Conservation (phyloP, 2,888 invertebrate genomes). For the Melanostoma scalare region DNA sequence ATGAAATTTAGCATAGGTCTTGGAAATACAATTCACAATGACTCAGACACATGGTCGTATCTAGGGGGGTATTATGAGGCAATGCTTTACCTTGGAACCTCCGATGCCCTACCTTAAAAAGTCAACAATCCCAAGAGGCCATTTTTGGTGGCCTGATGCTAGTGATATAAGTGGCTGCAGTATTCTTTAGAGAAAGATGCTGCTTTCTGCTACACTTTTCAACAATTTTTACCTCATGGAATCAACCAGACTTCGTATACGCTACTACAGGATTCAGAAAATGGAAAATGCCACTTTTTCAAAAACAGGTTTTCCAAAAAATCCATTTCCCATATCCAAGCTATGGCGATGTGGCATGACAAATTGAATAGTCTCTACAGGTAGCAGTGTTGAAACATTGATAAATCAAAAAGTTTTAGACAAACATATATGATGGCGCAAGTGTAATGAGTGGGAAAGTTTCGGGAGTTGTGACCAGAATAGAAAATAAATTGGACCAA, state of each 20-base stretch:
- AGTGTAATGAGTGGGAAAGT: no score
- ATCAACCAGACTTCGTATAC: neutral
- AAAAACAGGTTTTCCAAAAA: neutral
- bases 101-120: no score
- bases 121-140: no score
- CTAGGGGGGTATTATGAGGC: no score
- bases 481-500: neutral
- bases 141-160: no score
- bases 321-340: no score
- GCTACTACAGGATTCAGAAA: neutral
- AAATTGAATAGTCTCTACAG: neutral
- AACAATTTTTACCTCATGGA: neutral
- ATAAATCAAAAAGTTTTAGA: neutral
- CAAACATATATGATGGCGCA: neutral
- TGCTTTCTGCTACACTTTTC: neutral
- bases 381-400: neutral
- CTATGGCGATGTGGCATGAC: neutral
- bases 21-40: no score
- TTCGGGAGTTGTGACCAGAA: no score
- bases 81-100: no score
- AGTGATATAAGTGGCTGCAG: neutral
- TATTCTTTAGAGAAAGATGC: neutral
- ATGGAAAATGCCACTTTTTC: neutral
- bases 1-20: no score
- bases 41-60: no score